Conservation (phyloP, 2,113 vertebrate species). For the Garra rufa region DNA sequence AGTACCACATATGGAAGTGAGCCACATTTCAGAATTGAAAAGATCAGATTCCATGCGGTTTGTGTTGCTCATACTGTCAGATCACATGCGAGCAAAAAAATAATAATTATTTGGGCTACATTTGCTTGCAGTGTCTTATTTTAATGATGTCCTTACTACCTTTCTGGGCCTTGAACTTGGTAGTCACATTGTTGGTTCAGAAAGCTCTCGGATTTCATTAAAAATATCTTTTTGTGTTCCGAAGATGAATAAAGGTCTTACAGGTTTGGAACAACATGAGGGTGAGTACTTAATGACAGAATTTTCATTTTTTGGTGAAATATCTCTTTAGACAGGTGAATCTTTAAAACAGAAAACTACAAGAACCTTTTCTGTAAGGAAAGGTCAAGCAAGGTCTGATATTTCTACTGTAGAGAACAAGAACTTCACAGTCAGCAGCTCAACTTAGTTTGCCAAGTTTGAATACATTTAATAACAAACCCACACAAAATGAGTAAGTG, state of each 20-base stretch:
- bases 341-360: neutral
- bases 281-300: neutral
- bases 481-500: conserved; percentile 34
- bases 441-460: neutral
- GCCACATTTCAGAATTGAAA: no score
- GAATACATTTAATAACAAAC: neutral
- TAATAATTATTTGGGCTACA: no score
- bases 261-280: neutral
- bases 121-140: no score
- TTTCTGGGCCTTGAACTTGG: neutral
- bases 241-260: neutral
- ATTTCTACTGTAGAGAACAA: neutral
- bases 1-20: no score
- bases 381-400: neutral
- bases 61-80: no score
- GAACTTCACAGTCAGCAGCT: neutral
- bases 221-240: neutral
- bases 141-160: neutral
- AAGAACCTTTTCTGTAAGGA: neutral
- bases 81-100: no score
- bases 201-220: neutral
- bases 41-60: no score
- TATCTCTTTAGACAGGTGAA: neutral
- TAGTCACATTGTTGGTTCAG: neutral
- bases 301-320: neutral